Conservation (phyloP, 1,140 invertebrate genomes). For the Orius insidiosus region DNA sequence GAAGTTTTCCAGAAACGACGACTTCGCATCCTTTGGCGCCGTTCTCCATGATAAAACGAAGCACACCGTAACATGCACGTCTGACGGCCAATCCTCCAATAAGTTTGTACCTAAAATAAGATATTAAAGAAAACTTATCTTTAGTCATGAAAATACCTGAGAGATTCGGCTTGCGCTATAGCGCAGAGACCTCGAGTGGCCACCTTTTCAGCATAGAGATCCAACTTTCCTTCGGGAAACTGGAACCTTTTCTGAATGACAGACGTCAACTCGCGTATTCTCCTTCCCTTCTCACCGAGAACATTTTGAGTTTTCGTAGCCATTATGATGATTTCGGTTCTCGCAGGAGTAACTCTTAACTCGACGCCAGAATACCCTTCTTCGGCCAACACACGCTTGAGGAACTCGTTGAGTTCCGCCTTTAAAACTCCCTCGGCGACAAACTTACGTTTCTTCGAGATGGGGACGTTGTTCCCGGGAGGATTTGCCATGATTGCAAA, state of each 20-base stretch:
- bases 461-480: no score
- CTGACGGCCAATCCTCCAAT: slow-evolving; percentile 84
- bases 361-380: slow-evolving; percentile 99
- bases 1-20: slow-evolving; percentile 93
- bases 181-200: slow-evolving; percentile 95
- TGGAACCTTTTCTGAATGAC: slow-evolving; percentile 97
- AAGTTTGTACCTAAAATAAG: slow-evolving; percentile 66
- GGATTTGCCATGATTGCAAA: no score
- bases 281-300: slow-evolving; percentile 82
- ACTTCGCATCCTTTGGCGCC: slow-evolving; percentile 94
- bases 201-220: slow-evolving; percentile 97
- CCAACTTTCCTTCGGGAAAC: slow-evolving; percentile 79
- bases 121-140: no score
- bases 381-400: slow-evolving; percentile 95
- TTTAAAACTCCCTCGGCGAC: slow-evolving; percentile 97
- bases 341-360: slow-evolving; percentile 80
- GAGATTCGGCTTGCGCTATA: slow-evolving; percentile 96
- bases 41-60: slow-evolving; percentile 98
- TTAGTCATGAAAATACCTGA: no score
- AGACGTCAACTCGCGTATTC: slow-evolving; percentile 92
- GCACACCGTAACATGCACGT: slow-evolving; percentile 95
- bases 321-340: slow-evolving; percentile 96
- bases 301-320: slow-evolving; percentile 97
- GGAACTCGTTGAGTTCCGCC: slow-evolving; percentile 97
- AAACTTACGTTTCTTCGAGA: slow-evolving; percentile 43